Evolutionary conservation across 2,797 vertebrate species (phyloP), one percentile per base, ranked within the genome.

Genomic region (Tangara arthus): DNA sequence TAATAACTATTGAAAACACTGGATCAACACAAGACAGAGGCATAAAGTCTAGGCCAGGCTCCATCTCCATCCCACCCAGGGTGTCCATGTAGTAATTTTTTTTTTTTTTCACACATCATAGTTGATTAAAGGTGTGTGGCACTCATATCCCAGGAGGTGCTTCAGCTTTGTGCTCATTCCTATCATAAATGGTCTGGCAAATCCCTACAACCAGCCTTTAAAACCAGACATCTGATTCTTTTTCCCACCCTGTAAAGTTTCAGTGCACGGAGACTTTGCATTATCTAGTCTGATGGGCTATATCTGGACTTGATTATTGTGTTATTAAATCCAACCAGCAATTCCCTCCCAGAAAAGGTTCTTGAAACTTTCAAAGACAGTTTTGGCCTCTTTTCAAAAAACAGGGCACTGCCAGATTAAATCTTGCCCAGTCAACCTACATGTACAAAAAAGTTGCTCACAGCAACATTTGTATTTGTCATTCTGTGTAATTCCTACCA

Each of bases 101-200:
- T 77, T 64, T 64, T 30, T 23, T 47, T 55, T 56, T 47, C 24
- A 16, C 7, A 39, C 6, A 53, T 57, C 77, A 49, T 26, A 20
- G 44, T 19, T 41, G 20, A 15, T 85, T 50, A 21, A 65, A 72
- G 4, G 2, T 61, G 17, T 53, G 55, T 73, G 28, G 20, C 26
- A 27, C 15, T 65, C 1, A 0, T 34, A 61, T 37, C n/a, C 12
- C 1, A 4, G 15, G 26, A 57, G 9, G 2, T 76, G 15, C 39
- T 90, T 53, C 34, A 28, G 16, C 64, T 81, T 64, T 1, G 0
- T 57, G 69, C 18, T 71, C 46, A 18, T n/a, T 65, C 39, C 22
- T 61, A 2, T 35, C 14, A 32, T 18, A 71, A 32, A 16, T 3
- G 7, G 5, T 49, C 42, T 15, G 7, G 34, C 5, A 82, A 49